Base-by-base conservation (phyloP, 2,797 vertebrate genomes). In the Propithecus perrieri region DNA sequence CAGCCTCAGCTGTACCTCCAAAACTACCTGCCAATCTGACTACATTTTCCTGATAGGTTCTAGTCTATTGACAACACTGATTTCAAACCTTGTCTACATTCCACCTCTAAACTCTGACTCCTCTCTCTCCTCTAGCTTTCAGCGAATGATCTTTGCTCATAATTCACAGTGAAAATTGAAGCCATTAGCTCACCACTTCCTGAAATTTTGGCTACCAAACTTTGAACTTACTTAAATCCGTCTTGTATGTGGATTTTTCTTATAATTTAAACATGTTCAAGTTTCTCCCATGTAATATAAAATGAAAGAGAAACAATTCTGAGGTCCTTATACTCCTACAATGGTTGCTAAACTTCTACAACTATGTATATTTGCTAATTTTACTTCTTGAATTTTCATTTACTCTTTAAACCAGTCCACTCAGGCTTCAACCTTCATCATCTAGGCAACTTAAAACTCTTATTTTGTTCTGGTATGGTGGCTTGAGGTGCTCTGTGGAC, bases 81-180 rank as follows among this genome's bases (percentile, higher is more conserved):
- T 53, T 85, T 89, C 41, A 87, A 74, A 87, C 18, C 3, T 61
- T 55, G 3, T 85, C 30, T 78, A 38, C 1, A 24, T 63, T 55
- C 43, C 15, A 57, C 1, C 17, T 50, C 9, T 7, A 65, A 53
- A 59, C 7, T 0, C 2, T 17, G 2, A 57, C 11, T 33, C 30
- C 6, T 50, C 4, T 76, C 13, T 41, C 33, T 22, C 0, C 13
- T 24, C 30, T 4, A 55, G 8, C 1, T 75, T 28, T 86, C 50
- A 84, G 11, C 1, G 35, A 30, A 67, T 61, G 15, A 72, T 67
- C n/a, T 28, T 55, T 8, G 63, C 11, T 93, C 17, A 43, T 26
- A 53, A 79, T 76, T 83, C 43, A 53, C 7, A 87, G 8, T 55
- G 74, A 86, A 83, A 84, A 22, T 2, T 71, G 41, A 81, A 79